Evolutionary conservation across 1,140 invertebrate species (phyloP), one percentile per base, ranked within the genome.

Genomic region (Brachystomella parvula): DNA sequence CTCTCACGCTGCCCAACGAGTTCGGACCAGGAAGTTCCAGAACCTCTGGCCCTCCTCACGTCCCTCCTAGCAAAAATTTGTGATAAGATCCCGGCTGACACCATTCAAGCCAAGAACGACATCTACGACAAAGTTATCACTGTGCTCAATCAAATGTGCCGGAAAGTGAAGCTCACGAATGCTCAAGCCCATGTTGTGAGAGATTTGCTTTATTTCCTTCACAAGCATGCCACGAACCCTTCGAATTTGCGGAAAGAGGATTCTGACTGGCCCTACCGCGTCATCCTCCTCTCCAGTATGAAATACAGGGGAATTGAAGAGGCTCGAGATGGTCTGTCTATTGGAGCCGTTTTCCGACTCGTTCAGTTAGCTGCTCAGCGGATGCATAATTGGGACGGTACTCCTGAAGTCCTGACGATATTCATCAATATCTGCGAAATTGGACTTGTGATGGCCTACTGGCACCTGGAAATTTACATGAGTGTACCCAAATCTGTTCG

Each of bases 391-490:
- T 17, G 28, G 12, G 12, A 31, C 12, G 21, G 33, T 2, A 3
- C 21, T 26, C n/a, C 44, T 0, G 66, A 68, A 44, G 21, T 28
- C 2, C 29, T 66, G 9, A 26, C 30, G 2, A 53, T 67, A 26
- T 33, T 58, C 1, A 3, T 3, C 3, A n/a, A 28, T 15, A 70
- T 72, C 6, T 21, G 67, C 3, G 68, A 72, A 26, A 44, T 65
- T 28, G 71, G 71, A 3, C 71, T 72, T 15, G 66, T 61, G 1
- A 21, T 72, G 1, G 33, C 58, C 28, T 72, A 47, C 44, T 64
- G 30, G 21, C 71, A 72, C 24, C 24, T 47, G 24, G 64, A 70
- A 21, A 58, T 61, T 6, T 68, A 63, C 35, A 24, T 70, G n/a
- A 30, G 63, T 31, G 61, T 64, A 28, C 21, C 57, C 17, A 2